Conservation (phyloP, 2,113 vertebrate genomes). For the Callorhinus ursinus region DNA sequence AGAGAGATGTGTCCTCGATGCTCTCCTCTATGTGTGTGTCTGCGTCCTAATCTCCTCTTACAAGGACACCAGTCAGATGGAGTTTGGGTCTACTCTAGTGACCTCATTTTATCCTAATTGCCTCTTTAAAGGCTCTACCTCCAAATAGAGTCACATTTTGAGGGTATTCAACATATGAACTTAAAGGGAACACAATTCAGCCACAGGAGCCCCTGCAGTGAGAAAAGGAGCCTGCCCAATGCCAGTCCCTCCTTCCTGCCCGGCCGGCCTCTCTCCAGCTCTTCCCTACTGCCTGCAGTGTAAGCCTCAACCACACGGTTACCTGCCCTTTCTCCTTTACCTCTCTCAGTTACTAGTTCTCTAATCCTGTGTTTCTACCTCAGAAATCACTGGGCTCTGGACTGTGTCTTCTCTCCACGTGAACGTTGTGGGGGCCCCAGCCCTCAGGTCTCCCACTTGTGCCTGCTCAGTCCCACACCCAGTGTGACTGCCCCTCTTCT, state of each 20-base stretch:
- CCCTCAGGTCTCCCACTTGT: not conserved
- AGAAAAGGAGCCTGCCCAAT: not conserved
- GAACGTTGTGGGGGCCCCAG: too few species aligned
- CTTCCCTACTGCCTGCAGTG: not conserved
- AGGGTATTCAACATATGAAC: not conserved
- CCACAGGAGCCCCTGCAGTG: not conserved
- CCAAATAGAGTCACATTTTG: not conserved
- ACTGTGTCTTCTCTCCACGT: too few species aligned
- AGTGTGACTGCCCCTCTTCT: fast-evolving
- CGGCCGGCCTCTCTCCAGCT: too few species aligned
- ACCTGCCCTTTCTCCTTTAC: not conserved
- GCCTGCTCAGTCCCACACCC: too few species aligned
- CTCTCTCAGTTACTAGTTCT: not conserved
- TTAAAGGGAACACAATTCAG: not conserved
- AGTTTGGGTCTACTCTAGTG: not conserved
- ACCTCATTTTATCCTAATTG: not conserved
- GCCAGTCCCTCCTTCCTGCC: not conserved
- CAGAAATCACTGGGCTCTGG: not conserved
- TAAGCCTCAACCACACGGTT: not conserved
- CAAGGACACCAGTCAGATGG: not conserved
- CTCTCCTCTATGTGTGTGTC: not conserved
- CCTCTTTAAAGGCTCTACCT: not conserved
- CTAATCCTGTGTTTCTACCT: not conserved
- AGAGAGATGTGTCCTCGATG: fast-evolving
- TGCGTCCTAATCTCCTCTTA: not conserved